Conservation (phyloP, 2,797 vertebrate species). For the Trachops cirrhosus region DNA sequence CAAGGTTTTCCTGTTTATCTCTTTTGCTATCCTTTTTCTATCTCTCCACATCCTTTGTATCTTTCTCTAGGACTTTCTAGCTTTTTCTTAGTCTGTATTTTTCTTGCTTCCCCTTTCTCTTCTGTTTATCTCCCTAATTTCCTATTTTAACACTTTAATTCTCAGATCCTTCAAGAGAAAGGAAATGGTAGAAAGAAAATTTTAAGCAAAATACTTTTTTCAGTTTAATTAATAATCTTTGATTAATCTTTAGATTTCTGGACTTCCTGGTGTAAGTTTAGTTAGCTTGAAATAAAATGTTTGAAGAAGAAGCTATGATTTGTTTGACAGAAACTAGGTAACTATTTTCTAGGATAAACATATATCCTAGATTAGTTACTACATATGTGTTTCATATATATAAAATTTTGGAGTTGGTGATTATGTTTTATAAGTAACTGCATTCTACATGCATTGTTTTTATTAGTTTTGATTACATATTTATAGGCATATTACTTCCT, state of each 20-base stretch:
- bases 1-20: neutral
- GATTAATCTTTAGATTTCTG: neutral
- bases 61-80: fast-evolving
- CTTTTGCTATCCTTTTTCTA: neutral
- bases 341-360: neutral
- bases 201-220: neutral
- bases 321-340: neutral
- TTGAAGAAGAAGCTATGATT: neutral
- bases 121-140: neutral
- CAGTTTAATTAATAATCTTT: constrained; percentile 1
- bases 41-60: neutral
- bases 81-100: neutral
- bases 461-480: constrained; percentile 66
- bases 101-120: neutral
- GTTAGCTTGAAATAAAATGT: constrained; percentile 12
- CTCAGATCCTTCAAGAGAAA: neutral
- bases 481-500: constrained; percentile 61
- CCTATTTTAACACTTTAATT: neutral
- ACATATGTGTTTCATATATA: neutral
- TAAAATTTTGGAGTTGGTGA: neutral
- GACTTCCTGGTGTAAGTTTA: neutral
- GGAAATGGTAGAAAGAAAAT: neutral
- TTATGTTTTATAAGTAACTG: neutral
- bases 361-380: neutral
- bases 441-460: constrained; percentile 25